Base-by-base conservation (phyloP, 2,888 invertebrate species). In the Dexiosoma caninum region DNA sequence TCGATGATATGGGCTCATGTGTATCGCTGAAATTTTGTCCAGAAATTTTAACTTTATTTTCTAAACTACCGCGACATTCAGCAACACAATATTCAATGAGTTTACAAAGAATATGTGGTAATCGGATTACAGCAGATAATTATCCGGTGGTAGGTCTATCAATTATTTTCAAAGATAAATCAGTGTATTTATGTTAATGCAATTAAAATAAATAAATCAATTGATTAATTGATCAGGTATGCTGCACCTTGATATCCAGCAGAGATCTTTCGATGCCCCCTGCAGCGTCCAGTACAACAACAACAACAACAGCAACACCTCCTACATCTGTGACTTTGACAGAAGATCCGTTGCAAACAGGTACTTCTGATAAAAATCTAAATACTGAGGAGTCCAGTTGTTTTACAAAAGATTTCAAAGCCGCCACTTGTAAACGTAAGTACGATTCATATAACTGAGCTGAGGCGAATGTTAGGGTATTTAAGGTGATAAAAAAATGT, bases 101-200 rank as follows among this genome's bases (percentile, higher is more conserved):
- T 5, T 57, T 86, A 6, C 84, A 86, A 67, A 59, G 83, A 71
- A 85, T 72, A 60, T 88, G 88, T 78, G 86, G 86, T 0, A 85
- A 84, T 69, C 76, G 80, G 16, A 81, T 81, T 4, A 78, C 85
- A 4, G 46, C 83, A 0, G 84, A 86, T 46, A 85, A 86, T 51
- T 87, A 87, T 83, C 87, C 88, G 16, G 83, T 88, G 67, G 87
- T 88, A 84, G 59, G 82, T 81, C 32, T 40, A 6, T n/a, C 0
- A 23, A 27, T 40, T n/a, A n/a, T n/a, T n/a, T n/a, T n/a, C n/a
- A n/a, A n/a, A n/a, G n/a, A 9, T 6, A 7, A 23, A 37, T 10
- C n/a, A 37, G 6, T 9, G 12, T n/a, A 0, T 19, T n/a, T n/a
- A n/a, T n/a, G n/a, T n/a, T n/a, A n/a, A n/a, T n/a, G n/a, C n/a